Conservation (phyloP, 2,113 vertebrate genomes). For the Cromileptes altivelis region DNA sequence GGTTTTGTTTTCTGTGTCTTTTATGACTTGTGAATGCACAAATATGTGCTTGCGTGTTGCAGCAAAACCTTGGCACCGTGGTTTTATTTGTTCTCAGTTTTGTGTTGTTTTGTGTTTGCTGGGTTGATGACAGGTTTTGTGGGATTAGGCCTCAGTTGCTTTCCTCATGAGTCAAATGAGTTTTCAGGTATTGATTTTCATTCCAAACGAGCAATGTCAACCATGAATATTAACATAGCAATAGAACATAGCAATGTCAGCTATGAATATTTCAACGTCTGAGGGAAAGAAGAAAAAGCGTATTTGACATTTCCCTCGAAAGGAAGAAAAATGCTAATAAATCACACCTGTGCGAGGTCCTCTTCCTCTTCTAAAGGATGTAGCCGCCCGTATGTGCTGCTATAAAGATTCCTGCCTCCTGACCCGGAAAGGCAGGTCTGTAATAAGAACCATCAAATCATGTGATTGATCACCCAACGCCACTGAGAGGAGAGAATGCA, state of each 20-base stretch:
- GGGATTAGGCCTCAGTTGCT: background rate
- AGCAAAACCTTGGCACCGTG: conserved; percentile 4
- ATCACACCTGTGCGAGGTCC: conserved; percentile 70
- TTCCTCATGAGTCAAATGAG: conserved; percentile 14
- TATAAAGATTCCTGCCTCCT: conserved; percentile 74
- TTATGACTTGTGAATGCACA: conserved; percentile 36
- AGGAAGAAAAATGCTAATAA: conserved; percentile 69
- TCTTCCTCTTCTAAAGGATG: conserved; percentile 61
- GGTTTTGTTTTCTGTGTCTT: conserved; percentile 38
- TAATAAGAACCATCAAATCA: conserved; percentile 79
- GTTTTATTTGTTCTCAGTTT: conserved; percentile 32
- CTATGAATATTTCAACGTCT: background rate
- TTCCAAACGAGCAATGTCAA: conserved; percentile 6
- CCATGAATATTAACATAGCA: no score
- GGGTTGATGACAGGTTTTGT: conserved; percentile 22
- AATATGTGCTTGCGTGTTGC: conserved; percentile 30
- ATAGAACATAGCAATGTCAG: no score
- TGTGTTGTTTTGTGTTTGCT: conserved; percentile 31
- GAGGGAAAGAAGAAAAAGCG: background rate
- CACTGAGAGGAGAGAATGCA: conserved; percentile 59
- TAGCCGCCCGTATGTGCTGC: conserved; percentile 66
- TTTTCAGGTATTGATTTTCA: background rate
- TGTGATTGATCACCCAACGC: conserved; percentile 75
- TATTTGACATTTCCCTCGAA: conserved; percentile 66
- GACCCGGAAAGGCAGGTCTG: conserved; percentile 77